phyloP scores from a whole-genome alignment of 1,140 invertebrate species.

The Neodiprion virginianus region DNA sequence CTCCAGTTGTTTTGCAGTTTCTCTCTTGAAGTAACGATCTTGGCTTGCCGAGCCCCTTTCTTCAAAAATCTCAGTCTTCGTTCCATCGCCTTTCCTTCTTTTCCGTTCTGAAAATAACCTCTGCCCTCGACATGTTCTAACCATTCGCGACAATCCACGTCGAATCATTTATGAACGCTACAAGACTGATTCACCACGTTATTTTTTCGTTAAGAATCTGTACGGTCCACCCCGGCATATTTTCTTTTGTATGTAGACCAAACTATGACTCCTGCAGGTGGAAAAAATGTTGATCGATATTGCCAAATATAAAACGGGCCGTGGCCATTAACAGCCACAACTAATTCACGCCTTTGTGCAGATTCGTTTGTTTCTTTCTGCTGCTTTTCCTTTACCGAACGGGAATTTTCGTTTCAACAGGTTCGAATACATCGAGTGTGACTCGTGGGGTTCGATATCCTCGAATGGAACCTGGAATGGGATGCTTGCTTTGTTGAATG shows the following conservation, averaged over 20 bases:
- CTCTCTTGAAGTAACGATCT: constrained; percentile 48
- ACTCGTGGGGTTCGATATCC: constrained; percentile 42
- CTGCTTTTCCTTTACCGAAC: too few relatives aligned
- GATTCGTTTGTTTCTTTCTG: too few relatives aligned
- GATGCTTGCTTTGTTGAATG: constrained; percentile 42
- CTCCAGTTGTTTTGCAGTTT: constrained; percentile 43
- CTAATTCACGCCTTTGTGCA: too few relatives aligned
- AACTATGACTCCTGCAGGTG: too few relatives aligned
- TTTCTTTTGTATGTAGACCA: too few relatives aligned
- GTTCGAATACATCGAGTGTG: constrained; percentile 37
- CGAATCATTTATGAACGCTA: background rate
- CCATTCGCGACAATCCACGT: background rate
- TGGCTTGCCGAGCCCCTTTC: constrained; percentile 44
- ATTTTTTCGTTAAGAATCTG: too few relatives aligned
- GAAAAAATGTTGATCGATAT: too few relatives aligned
- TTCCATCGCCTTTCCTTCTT: constrained; percentile 42
- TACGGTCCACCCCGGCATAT: too few relatives aligned
- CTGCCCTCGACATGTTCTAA: background rate
- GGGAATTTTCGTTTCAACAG: constrained; percentile 25
- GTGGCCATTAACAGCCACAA: too few relatives aligned
- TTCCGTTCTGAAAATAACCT: constrained; percentile 36
- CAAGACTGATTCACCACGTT: background rate
- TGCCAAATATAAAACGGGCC: too few relatives aligned
- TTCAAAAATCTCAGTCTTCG: constrained; percentile 49
- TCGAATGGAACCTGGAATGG: constrained; percentile 51